Evolutionary conservation across 1,140 invertebrate genomes (phyloP).

Genomic region (Bombus superbus): DNA sequence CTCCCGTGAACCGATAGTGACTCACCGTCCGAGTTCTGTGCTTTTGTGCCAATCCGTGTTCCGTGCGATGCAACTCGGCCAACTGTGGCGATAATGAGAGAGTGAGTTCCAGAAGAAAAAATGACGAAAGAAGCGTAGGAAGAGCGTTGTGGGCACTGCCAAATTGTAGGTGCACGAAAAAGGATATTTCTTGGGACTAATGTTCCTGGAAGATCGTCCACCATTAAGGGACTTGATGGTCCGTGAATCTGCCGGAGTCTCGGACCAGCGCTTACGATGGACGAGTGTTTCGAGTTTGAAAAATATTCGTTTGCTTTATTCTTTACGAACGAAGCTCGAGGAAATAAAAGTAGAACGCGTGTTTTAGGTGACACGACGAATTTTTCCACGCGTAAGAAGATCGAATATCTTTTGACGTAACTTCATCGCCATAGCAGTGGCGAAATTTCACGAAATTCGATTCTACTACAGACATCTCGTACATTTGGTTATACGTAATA

Average conservation of each 20-base stretch:
- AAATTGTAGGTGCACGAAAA: neutral
- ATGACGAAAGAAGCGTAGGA: neutral
- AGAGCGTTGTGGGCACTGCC: neutral
- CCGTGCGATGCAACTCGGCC: neutral
- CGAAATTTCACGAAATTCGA: no score
- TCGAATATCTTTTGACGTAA: no score
- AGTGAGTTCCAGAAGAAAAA: neutral
- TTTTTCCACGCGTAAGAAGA: no score
- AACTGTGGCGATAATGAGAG: conserved; percentile 16
- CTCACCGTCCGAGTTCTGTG: neutral
- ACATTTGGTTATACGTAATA: no score
- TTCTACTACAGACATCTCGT: no score
- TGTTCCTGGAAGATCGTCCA: neutral
- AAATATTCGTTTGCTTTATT: no score
- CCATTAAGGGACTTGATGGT: neutral
- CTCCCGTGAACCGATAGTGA: conserved; percentile 2
- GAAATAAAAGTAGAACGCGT: neutral
- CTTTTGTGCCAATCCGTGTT: neutral
- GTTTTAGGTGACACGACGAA: no score
- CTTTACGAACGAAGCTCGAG: neutral
- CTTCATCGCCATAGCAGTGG: neutral
- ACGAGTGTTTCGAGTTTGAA: no score
- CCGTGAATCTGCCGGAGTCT: neutral
- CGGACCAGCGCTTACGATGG: no score
- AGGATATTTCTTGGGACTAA: neutral